Evolutionary conservation across 2,888 invertebrate genomes (phyloP).

Genomic region (Sthenelais limicola): DNA sequence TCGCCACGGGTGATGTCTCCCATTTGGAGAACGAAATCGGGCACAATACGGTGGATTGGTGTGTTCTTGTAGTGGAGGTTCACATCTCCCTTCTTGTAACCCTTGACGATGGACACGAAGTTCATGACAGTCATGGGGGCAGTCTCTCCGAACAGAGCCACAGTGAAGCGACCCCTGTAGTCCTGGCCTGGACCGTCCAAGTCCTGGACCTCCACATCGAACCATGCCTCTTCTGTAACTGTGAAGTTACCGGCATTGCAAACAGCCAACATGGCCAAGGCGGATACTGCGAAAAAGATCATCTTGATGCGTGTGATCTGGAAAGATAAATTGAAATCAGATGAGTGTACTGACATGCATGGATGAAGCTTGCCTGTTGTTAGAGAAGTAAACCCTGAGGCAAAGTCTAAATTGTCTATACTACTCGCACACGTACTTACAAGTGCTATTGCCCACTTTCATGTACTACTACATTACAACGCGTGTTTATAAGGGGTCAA

Average conservation of each 20-base stretch:
- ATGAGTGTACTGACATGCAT: too few relatives aligned
- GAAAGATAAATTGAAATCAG: too few relatives aligned
- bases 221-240: slow-evolving; percentile 65
- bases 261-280: slow-evolving; percentile 31
- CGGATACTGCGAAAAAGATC: slow-evolving; percentile 49
- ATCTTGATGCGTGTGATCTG: slow-evolving; percentile 13
- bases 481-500: too few relatives aligned
- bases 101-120: slow-evolving; percentile 66
- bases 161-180: slow-evolving; percentile 61
- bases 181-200: slow-evolving; percentile 61
- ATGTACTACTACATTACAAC: too few relatives aligned
- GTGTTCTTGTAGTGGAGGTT: slow-evolving; percentile 63
- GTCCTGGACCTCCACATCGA: slow-evolving; percentile 67
- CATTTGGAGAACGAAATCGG: slow-evolving; percentile 71
- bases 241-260: slow-evolving; percentile 55
- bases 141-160: slow-evolving; percentile 70
- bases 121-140: slow-evolving; percentile 71
- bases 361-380: too few relatives aligned
- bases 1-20: slow-evolving; percentile 71
- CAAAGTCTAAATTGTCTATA: too few relatives aligned
- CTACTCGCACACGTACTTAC: too few relatives aligned
- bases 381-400: too few relatives aligned
- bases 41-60: slow-evolving; percentile 69
- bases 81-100: slow-evolving; percentile 62
- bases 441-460: too few relatives aligned